phyloP scores from a whole-genome alignment of 2,797 vertebrate genomes.

The Enteromius paludinosus region DNA sequence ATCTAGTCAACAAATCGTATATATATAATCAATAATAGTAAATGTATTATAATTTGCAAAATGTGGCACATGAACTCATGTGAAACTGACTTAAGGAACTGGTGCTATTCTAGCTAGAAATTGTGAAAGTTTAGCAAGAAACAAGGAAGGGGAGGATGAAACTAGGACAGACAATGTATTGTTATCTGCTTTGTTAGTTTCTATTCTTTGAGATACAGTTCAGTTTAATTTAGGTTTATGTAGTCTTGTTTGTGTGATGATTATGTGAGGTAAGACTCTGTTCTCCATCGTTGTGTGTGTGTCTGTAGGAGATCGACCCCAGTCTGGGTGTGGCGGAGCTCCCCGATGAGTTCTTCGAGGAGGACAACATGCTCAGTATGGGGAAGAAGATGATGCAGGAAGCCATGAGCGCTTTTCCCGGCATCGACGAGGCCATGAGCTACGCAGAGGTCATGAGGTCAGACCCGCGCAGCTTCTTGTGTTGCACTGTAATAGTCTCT shows the following conservation, averaged over 20 bases:
- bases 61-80: neutral
- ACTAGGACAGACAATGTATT: too few relatives aligned
- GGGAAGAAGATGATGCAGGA: conserved; percentile 99
- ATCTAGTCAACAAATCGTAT: neutral
- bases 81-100: neutral
- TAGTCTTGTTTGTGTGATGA: neutral
- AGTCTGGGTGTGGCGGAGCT: conserved; percentile 93
- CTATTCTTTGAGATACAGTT: conserved; percentile 1
- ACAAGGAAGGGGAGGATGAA: neutral
- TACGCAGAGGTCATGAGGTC: conserved; percentile 95
- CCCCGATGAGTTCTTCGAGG: conserved; percentile 95
- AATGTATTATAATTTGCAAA: too few relatives aligned
- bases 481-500: neutral
- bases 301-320: conserved; percentile 90
- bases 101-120: neutral
- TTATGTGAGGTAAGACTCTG: neutral
- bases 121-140: neutral
- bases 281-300: neutral
- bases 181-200: neutral
- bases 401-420: conserved; percentile 95
- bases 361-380: conserved; percentile 97
- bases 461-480: neutral
- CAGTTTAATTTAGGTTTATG: neutral
- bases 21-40: too few relatives aligned
- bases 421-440: conserved; percentile 96